These are phyloP conservation scores for Mesochorus sp. DNA, from an alignment of 2,888 invertebrate genomes.

Conservation along the genomic window DNA sequence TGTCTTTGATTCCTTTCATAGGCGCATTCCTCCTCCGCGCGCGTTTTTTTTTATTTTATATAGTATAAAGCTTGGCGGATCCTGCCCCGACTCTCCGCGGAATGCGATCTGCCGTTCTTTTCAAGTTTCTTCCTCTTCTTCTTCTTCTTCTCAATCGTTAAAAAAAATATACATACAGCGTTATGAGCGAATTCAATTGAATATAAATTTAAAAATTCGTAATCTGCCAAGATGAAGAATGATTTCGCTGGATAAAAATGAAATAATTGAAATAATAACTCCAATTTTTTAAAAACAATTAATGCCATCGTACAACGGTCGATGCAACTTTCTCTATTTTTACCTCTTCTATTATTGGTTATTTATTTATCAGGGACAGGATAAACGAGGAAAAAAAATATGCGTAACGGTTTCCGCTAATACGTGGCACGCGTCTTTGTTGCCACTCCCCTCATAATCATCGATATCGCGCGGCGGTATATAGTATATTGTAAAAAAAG, in stretches of 20 bases:
- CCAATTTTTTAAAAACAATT: neutral
- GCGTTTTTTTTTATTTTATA: conserved; percentile 69
- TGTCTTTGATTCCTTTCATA: conserved; percentile 78
- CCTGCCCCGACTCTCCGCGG: conserved; percentile 25
- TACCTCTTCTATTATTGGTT: conserved; percentile 29
- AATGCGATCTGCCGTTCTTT: neutral
- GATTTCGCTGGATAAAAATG: too few species aligned
- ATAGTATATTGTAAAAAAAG: too few species aligned
- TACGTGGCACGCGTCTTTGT: conserved; percentile 36
- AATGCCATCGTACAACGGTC: conserved; percentile 43
- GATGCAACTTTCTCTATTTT: conserved; percentile 57
- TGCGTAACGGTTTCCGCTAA: conserved; percentile 44
- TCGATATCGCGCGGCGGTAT: neutral
- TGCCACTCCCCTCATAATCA: too few species aligned
- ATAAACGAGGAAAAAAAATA: conserved; percentile 33
- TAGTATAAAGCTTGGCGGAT: conserved; percentile 28
- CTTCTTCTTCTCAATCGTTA: too few species aligned
- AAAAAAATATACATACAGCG: too few species aligned
- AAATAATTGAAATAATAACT: neutral
- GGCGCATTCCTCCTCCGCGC: conserved; percentile 70
- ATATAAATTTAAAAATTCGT: too few species aligned
- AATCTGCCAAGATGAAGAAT: too few species aligned
- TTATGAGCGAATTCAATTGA: too few species aligned
- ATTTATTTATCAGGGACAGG: conserved; percentile 30
- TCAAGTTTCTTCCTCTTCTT: neutral